A percentile compares a stretch with the other conserved stretches of the same genome.
Conservation (phyloP, 2,113 vertebrate genomes). For the Himantopus leucocephalus region DNA sequence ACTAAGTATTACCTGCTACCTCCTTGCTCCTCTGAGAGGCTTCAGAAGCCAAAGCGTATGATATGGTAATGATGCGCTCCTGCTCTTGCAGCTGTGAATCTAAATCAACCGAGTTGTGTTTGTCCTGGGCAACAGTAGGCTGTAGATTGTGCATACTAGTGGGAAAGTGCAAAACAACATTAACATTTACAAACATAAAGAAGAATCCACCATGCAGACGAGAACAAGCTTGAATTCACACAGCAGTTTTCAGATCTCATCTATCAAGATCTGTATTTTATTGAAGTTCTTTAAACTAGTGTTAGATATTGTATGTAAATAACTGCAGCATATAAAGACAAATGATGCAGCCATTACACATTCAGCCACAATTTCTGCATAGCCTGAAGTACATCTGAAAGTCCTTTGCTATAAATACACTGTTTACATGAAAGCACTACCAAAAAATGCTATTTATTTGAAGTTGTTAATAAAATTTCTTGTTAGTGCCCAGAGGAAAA, state of each 20-base stretch:
- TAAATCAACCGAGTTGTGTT: constrained; percentile 76
- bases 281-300: neutral
- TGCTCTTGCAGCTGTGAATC: constrained; percentile 90
- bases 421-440: neutral
- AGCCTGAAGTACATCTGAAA: neutral
- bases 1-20: constrained; percentile 88
- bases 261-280: neutral
- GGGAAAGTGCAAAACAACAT: constrained; percentile 36
- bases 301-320: neutral
- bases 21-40: constrained; percentile 96
- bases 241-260: neutral
- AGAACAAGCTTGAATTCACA: neutral
- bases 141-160: constrained; percentile 88
- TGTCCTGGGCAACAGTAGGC: constrained; percentile 76
- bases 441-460: neutral
- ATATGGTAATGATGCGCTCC: constrained; percentile 96
- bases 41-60: constrained; percentile 94
- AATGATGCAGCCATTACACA: neutral
- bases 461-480: neutral
- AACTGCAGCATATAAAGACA: neutral
- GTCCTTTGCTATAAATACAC: neutral
- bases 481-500: neutral
- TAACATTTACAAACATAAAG: constrained; percentile 22
- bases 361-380: neutral
- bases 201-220: neutral